Evolutionary conservation across 1,140 invertebrate genomes (phyloP), one percentile per base, ranked within the genome.

Genomic region (Drosophila mauritiana): DNA sequence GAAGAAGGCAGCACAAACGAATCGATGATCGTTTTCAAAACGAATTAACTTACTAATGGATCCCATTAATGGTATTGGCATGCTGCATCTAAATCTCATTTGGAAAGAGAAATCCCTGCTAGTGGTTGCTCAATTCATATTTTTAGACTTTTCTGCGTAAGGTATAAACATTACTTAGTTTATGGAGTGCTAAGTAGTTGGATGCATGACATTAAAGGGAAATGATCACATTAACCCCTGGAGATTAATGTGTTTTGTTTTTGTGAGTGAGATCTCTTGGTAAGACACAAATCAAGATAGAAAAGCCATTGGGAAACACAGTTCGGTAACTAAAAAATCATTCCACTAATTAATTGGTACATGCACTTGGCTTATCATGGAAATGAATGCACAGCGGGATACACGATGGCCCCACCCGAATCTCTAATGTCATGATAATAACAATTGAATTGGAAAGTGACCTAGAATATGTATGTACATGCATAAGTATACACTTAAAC

Each of bases 291-390:
- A 17, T 3, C 20, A 13, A 11, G n/a, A 39, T 52, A 22, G 31
- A 34, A 40, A 3, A 42, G 49, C 25, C 39, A 46, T 49, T 20
- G 11, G 27, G n/a, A 11, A 4, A 40, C 8, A 43, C 11, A 42
- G n/a, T 75, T 31, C 8, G 13, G 15, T 22, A 39, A 48, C 54
- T 56, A 6, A 5, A 43, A 48, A 56, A 59, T 64, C 82, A 82
- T 78, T 85, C 61, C 15, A 59, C 58, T 83, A 88, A 88, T 82
- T 82, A 88, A 86, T 72, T 58, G 70, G 70, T 63, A 69, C 72
- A 61, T 86, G 65, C 70, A 83, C 65, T 78, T 72, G 40, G 51
- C 75, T 79, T 69, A 78, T 81, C 78, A 17, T 13, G 57, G 7
- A 36, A 36, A 17, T 36, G 40, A 51, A 17, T 39, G 42, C 56